A percentile compares a stretch with the other conserved stretches of the same genome.
These are phyloP conservation scores for Cercopithecus petaurista DNA, from an alignment of 2,797 vertebrate species.

Conservation along the genomic window DNA sequence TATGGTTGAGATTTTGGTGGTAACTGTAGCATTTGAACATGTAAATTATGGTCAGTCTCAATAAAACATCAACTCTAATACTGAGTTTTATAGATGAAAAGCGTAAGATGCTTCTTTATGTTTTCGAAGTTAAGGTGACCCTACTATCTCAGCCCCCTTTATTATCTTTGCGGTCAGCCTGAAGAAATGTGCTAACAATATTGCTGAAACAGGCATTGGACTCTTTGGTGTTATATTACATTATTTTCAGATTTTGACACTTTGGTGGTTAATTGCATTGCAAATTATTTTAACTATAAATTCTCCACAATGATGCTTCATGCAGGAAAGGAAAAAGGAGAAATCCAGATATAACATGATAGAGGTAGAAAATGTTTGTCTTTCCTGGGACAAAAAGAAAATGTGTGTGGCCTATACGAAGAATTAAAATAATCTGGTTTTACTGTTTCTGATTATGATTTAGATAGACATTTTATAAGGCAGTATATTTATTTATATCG, in stretches of 20 bases:
- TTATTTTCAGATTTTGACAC: slow-evolving; percentile 49
- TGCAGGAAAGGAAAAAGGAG: not conserved
- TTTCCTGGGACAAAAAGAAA: slow-evolving; percentile 24
- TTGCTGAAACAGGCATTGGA: slow-evolving; percentile 18
- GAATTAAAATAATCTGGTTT: slow-evolving; percentile 32
- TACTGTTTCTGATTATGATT: not conserved
- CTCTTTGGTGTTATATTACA: not conserved
- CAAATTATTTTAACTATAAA: slow-evolving; percentile 53
- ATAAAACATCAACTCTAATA: slow-evolving; percentile 48
- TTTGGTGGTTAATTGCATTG: slow-evolving; percentile 13
- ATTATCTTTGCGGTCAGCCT: slow-evolving; percentile 10
- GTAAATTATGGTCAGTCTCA: not conserved
- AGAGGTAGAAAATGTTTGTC: not conserved
- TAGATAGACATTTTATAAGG: not conserved
- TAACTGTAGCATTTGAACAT: slow-evolving; percentile 20
- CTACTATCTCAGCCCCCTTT: not conserved
- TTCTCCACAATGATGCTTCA: not conserved
- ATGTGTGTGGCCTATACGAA: not conserved
- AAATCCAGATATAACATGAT: slow-evolving; percentile 35
- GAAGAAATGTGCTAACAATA: not conserved
- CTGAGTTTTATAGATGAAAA: slow-evolving; percentile 22
- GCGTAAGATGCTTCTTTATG: not conserved
- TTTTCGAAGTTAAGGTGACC: not conserved
- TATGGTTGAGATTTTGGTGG: not conserved
- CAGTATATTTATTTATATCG: slow-evolving; percentile 21